phyloP scores from a whole-genome alignment of 2,113 vertebrate genomes.

The Quiscalus mexicanus region DNA sequence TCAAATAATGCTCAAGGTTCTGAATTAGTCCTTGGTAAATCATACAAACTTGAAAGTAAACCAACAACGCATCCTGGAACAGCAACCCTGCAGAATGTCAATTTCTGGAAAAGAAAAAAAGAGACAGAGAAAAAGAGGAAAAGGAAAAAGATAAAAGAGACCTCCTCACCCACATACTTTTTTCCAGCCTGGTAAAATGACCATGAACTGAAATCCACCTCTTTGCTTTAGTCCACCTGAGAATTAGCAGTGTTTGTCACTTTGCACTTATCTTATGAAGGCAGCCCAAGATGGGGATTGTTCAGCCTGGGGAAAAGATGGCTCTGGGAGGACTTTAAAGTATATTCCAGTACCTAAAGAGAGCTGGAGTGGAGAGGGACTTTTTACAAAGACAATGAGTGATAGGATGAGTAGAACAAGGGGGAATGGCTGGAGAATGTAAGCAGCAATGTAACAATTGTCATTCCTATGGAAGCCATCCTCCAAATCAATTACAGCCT shows the following conservation, averaged over 20 bases:
- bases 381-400: background rate
- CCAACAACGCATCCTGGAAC: background rate
- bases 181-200: background rate
- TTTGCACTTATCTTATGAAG: background rate
- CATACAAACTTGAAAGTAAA: background rate
- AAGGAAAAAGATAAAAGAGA: background rate
- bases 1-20: background rate
- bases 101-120: background rate
- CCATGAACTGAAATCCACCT: background rate
- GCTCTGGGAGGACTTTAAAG: background rate
- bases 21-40: background rate
- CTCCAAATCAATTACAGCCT: background rate
- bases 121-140: background rate
- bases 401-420: background rate
- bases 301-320: background rate
- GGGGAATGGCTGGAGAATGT: background rate
- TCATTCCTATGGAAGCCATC: background rate
- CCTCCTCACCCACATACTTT: accelerated
- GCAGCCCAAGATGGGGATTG: accelerated
- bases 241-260: background rate
- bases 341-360: background rate
- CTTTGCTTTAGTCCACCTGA: background rate
- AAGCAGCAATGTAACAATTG: background rate
- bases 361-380: background rate
- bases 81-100: background rate